These are phyloP conservation scores for Rhyacichthys aspro DNA, from an alignment of 2,797 vertebrate genomes.

Conservation along the genomic window DNA sequence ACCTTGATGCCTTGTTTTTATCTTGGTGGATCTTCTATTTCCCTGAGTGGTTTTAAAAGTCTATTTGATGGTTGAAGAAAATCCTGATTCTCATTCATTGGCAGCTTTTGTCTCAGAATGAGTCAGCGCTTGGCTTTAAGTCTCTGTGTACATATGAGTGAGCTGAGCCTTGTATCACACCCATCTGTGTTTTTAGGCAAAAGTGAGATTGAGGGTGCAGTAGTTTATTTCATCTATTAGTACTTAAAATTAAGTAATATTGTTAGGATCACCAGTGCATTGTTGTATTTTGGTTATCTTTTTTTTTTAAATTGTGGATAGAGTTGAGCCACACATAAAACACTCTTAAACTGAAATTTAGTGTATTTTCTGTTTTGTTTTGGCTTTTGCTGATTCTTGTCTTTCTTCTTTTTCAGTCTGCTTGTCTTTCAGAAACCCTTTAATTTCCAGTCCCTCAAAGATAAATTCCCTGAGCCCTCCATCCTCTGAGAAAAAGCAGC, in stretches of 20 bases:
- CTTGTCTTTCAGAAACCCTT: conserved; percentile 3
- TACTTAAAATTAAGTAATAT: too few relatives aligned
- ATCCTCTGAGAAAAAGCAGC: conserved; percentile 14
- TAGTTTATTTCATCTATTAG: too few relatives aligned
- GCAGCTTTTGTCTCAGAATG: conserved; percentile 26
- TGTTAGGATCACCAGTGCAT: too few relatives aligned
- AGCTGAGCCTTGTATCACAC: conserved; percentile 56
- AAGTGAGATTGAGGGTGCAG: not conserved
- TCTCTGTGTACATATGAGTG: conserved; percentile 24
- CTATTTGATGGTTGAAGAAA: conserved; percentile 21
- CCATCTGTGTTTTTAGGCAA: conserved; percentile 29
- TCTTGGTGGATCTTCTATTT: conserved; percentile 12
- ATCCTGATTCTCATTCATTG: conserved; percentile 22
- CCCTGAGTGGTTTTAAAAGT: conserved; percentile 19
- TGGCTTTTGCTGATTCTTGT: not conserved
- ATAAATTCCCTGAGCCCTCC: conserved; percentile 7
- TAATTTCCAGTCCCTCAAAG: conserved; percentile 4
- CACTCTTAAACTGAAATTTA: too few relatives aligned
- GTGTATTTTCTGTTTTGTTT: too few relatives aligned
- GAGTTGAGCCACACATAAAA: too few relatives aligned
- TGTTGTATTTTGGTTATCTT: not conserved
- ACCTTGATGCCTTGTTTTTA: conserved; percentile 27
- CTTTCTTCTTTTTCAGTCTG: not conserved
- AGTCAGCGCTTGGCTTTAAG: conserved; percentile 14
- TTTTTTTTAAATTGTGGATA: too few relatives aligned